Conservation (phyloP, 2,888 invertebrate species). For the Octonoba sinensis region DNA sequence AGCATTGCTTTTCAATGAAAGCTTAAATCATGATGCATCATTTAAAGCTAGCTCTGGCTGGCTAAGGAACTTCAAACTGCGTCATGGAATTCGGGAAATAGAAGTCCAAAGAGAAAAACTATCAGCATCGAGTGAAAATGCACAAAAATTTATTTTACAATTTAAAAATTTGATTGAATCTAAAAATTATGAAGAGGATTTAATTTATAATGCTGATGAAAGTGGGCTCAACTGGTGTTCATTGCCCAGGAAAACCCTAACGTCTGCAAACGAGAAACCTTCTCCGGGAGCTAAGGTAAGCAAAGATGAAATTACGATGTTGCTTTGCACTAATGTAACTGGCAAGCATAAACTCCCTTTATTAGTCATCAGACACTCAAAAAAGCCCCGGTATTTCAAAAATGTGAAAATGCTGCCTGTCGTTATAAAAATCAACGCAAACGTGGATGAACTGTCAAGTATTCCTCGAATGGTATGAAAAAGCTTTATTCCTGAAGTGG, state of each 20-base stretch:
- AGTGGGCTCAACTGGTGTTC: too few relatives aligned
- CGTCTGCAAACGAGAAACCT: not conserved
- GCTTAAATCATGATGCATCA: not conserved
- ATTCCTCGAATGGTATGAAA: too few relatives aligned
- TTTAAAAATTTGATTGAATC: constrained; percentile 4
- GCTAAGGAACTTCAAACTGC: too few relatives aligned
- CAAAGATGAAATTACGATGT: not conserved
- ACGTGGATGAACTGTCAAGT: too few relatives aligned
- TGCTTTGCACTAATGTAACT: not conserved
- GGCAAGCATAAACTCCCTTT: not conserved
- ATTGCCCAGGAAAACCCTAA: not conserved
- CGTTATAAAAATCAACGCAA: too few relatives aligned
- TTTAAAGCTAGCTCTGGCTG: not conserved
- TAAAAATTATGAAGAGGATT: not conserved
- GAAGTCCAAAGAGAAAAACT: constrained; percentile 7
- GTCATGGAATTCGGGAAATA: constrained; percentile 1
- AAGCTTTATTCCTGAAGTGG: not conserved
- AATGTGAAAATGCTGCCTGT: too few relatives aligned
- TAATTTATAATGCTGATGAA: constrained; percentile 4
- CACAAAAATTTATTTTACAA: not conserved
- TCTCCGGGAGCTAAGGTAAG: not conserved
- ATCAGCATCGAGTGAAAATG: not conserved
- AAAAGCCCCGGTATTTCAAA: too few relatives aligned
- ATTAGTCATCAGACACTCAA: not conserved
- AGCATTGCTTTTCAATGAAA: not conserved